These are phyloP conservation scores for Rallus limicola DNA, from an alignment of 2,113 vertebrate species.

Conservation along the genomic window DNA sequence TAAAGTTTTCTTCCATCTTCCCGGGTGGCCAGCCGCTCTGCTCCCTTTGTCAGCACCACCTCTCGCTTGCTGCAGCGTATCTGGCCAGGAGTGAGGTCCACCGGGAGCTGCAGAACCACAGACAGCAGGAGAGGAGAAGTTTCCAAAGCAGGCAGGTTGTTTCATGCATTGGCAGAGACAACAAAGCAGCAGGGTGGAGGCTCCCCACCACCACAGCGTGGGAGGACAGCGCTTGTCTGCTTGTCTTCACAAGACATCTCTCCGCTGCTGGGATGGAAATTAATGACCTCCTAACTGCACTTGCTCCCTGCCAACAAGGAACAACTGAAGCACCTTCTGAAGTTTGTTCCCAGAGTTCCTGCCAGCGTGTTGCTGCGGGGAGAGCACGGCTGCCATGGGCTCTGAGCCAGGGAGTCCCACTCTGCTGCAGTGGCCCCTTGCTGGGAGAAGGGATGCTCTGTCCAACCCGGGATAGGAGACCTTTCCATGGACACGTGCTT, in stretches of 20 bases:
- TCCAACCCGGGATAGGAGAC: rapidly evolving
- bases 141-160: not conserved
- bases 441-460: rapidly evolving
- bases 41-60: constrained; percentile 73
- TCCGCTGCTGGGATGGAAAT: no score
- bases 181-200: not conserved
- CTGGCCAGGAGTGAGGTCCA: constrained; percentile 77
- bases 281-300: no score
- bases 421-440: not conserved
- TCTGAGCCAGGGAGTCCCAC: not conserved
- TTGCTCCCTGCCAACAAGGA: not conserved
- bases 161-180: not conserved
- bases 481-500: not conserved
- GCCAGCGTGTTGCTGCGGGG: rapidly evolving
- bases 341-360: not conserved
- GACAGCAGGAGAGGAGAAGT: not conserved
- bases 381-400: rapidly evolving
- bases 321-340: not conserved
- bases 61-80: constrained; percentile 82
- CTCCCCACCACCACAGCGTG: not conserved
- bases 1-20: constrained; percentile 79
- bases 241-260: not conserved
- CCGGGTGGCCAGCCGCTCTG: constrained; percentile 56
- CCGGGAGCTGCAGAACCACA: constrained; percentile 72
- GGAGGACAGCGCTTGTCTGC: not conserved